Percentiles rank a stretch among this genome's conserved stretches.
Conservation (phyloP, 2,888 invertebrate species). For the Corythucha ciliata region DNA sequence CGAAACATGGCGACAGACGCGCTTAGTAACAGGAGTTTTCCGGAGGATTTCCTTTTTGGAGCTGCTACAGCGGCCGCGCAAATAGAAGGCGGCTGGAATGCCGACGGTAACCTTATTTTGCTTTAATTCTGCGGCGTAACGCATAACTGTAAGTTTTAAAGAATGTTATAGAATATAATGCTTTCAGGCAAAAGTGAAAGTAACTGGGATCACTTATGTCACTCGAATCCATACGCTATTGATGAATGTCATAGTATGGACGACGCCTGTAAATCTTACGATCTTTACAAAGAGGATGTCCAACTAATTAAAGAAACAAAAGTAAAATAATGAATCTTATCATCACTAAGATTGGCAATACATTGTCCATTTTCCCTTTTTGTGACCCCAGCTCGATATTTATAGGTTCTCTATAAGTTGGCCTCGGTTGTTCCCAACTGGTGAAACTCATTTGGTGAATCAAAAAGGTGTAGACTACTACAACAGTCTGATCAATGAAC, state of each 20-base stretch:
- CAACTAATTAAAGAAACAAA: slow-evolving; percentile 48
- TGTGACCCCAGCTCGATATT: slow-evolving; percentile 42
- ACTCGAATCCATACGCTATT: slow-evolving; percentile 46
- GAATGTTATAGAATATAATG: no score
- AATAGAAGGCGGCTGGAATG: slow-evolving; percentile 31
- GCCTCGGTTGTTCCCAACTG: slow-evolving; percentile 64
- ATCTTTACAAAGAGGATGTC: slow-evolving; percentile 53
- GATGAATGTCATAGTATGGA: slow-evolving; percentile 51
- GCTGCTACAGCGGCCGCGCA: slow-evolving; percentile 29
- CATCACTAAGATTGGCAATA: no score
- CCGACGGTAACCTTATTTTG: slow-evolving; percentile 30
- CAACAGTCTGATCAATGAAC: slow-evolving; percentile 60
- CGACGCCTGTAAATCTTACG: slow-evolving; percentile 56
- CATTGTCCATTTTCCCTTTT: background rate
- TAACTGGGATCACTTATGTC: slow-evolving; percentile 58
- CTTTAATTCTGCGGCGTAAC: no score
- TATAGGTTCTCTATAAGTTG: slow-evolving; percentile 69
- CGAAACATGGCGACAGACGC: no score
- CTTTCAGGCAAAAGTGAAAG: slow-evolving; percentile 51
- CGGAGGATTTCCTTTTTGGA: slow-evolving; percentile 28
- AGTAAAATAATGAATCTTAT: slow-evolving; percentile 40
- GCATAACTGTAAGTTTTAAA: background rate
- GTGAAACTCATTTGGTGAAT: slow-evolving; percentile 56
- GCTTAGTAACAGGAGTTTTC: slow-evolving; percentile 12
- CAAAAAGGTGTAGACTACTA: slow-evolving; percentile 65